Base-by-base conservation (phyloP, 2,888 invertebrate species). In the Petrophora chlorosata region DNA sequence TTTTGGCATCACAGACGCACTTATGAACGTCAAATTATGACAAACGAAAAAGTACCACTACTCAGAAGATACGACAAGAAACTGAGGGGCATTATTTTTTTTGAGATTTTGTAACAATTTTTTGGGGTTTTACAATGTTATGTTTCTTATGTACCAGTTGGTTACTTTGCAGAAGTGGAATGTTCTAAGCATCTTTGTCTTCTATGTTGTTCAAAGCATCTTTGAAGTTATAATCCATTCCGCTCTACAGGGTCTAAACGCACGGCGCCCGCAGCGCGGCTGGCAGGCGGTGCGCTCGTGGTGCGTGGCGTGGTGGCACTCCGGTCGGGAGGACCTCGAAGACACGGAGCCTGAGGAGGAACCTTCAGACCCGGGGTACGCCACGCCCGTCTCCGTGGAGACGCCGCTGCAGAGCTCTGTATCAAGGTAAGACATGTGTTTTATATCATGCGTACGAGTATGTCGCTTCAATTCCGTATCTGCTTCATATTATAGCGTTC, bases 281-380 rank as follows among this genome's bases (percentile, higher is more conserved):
- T 93, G 92, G 92, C 76, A 70, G 0, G 84, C 92, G 10, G 83
- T 95, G 42, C 85, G 94, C 54, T 93, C 94, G 57, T 96, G 96
- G 96, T 96, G 96, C 79, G 92, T 96, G 45, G 96, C 96, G 73
- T 96, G 96, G 96, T 96, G 96, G 96, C 96, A 96, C 80, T 96
- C 96, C 8, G 96, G 96, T 0, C 91, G 96, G 23, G 96, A 96
- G 54, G 96, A 96, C 69, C 92, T 94, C 55, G 95, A 95, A 65
- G 95, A 95, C 56, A 95, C 94, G 63, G 95, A 93, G 79, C 95
- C 94, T 19, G 93, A 93, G 55, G 97, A 97, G 73, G 94, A 94
- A 73, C 93, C 94, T 56, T 94, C 96, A 70, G 93, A 95, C 82
- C 93, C 93, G 63, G 95, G 94, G 55, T 95, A 94, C 81, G 94